Base-by-base conservation (phyloP, 1,140 invertebrate species). In the Oncopeltus fasciatus region DNA sequence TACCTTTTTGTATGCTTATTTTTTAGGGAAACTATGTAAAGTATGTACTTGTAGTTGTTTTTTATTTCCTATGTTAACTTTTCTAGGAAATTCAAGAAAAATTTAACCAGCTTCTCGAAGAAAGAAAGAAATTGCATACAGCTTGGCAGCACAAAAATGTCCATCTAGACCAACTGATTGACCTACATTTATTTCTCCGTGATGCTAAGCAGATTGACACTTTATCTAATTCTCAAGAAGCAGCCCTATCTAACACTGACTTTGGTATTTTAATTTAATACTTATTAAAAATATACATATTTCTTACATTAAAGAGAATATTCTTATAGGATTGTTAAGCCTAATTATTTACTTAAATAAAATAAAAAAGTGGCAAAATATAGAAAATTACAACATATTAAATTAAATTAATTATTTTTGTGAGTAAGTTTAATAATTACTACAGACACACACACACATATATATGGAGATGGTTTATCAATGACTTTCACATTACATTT, bases 131-230 rank as follows among this genome's bases (percentile, higher is more conserved):
- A 59, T 75, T 95, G 20, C 86, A 90, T 67, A 80, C 81, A 0
- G 86, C 88, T 0, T 97, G 93, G 91, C 88, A 91, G 60, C 81
- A 86, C 26, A 88, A 92, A 69, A 91, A 93, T 72, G 83, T 94
- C 2, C 86, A 91, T 68, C 75, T 98, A 24, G 91, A 96, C 73
- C 94, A 99, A 72, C 77, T 96, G 49, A 92, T 95, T 64, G 93
- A 98, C 72, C 76, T 95, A 59, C 92, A 97, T 71, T 89, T 92
- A 70, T 98, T 98, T 81, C 75, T 96, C 49, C 79, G 94, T 29
- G 95, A 98, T 76, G 91, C 91, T 14, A 93, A 95, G 71, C 89
- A 95, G 73, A 80, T 98, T 24, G 88, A 97, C 68, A 88, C 90
- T 66, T 78, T 92, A 2, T 93, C 90, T 62, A 84, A 83, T 27